phyloP scores from a whole-genome alignment of 1,140 invertebrate species.

The Leguminivora glycinivorella region DNA sequence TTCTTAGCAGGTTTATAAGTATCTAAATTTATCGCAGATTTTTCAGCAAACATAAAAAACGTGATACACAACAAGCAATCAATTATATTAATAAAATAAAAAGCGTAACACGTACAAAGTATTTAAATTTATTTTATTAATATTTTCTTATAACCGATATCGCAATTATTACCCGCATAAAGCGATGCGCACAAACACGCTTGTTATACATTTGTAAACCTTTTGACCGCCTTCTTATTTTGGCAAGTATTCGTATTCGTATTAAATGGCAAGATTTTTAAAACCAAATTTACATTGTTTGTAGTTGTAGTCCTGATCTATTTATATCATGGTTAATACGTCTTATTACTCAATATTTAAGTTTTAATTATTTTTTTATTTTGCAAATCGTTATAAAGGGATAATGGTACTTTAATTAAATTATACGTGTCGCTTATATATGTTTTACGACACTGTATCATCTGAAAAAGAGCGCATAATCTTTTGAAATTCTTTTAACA shows the following conservation, averaged over 20 bases:
- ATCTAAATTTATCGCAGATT: background rate
- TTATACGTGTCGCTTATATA: background rate
- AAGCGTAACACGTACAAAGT: background rate
- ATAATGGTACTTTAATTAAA: background rate
- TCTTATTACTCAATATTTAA: background rate
- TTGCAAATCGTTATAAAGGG: background rate
- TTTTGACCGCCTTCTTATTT: background rate
- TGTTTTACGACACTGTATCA: background rate
- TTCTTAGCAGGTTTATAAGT: conserved; percentile 1
- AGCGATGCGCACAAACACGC: background rate
- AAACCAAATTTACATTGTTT: conserved; percentile 12
- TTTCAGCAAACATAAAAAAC: background rate
- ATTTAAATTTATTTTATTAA: background rate
- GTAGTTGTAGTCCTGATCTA: background rate
- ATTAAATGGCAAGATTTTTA: background rate
- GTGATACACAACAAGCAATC: conserved; percentile 12
- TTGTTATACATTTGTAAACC: background rate
- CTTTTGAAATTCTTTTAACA: background rate
- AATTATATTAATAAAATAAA: background rate
- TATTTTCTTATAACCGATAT: background rate
- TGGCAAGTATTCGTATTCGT: background rate
- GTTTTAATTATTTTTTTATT: background rate
- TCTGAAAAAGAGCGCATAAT: background rate
- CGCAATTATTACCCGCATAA: background rate
- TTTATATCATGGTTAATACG: background rate